These are phyloP conservation scores for Atta texana DNA, from an alignment of 1,140 invertebrate species.

Conservation along the genomic window DNA sequence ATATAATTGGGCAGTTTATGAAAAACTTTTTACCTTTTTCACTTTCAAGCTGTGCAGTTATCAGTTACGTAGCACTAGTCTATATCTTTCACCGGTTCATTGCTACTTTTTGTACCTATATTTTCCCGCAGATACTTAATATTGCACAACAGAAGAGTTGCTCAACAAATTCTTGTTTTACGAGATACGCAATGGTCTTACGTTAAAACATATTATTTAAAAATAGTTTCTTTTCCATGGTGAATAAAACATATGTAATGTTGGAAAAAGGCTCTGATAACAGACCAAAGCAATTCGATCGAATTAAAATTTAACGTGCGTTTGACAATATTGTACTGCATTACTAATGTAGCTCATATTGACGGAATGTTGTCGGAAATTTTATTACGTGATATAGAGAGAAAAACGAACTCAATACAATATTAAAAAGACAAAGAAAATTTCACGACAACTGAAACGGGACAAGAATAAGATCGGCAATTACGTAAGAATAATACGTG, in stretches of 20 bases:
- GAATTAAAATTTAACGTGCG: conserved; percentile 35
- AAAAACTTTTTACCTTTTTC: neutral
- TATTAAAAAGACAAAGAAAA: conserved; percentile 11
- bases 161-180: neutral
- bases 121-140: neutral
- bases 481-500: neutral
- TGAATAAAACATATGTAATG: neutral
- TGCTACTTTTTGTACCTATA: neutral
- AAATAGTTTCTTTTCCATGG: neutral
- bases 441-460: neutral
- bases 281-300: neutral
- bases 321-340: neutral
- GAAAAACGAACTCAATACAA: neutral
- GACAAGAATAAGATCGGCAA: neutral
- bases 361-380: neutral
- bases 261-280: neutral
- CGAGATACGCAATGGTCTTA: neutral
- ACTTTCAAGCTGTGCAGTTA: neutral
- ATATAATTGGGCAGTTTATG: neutral
- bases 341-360: conserved; percentile 18
- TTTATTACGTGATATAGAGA: neutral
- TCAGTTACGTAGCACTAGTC: neutral
- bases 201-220: neutral
- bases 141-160: neutral
- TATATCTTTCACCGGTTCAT: neutral